Evolutionary conservation across 53 echinoderm and acorn worm species (phyloP).

Genomic region (Actinopyga echinites): DNA sequence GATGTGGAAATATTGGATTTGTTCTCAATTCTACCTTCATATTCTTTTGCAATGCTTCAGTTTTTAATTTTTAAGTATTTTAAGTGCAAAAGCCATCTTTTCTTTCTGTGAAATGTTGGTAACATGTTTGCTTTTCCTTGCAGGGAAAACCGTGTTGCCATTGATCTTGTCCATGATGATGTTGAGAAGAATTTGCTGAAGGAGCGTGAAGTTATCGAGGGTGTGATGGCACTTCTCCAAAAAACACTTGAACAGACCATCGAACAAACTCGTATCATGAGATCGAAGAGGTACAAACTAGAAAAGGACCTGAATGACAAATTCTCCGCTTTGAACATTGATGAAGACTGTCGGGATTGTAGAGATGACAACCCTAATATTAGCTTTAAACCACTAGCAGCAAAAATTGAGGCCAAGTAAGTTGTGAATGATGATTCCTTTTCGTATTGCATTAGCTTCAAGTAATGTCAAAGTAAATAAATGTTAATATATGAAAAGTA

Average conservation of each 20-base stretch:
- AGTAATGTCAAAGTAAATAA: too few species aligned
- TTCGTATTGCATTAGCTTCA: too few species aligned
- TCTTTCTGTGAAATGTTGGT: neutral
- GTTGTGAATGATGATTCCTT: neutral
- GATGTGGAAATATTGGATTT: too few species aligned
- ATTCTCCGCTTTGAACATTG: conserved; percentile 83
- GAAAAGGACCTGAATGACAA: conserved; percentile 97
- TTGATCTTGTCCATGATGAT: conserved; percentile 96
- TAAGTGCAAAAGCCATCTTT: neutral
- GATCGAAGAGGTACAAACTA: conserved; percentile 79
- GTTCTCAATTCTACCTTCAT: too few species aligned
- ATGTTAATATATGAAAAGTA: too few species aligned
- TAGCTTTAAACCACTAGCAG: conserved; percentile 65
- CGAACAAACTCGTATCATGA: conserved; percentile 91
- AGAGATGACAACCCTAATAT: conserved; percentile 80
- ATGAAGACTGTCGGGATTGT: conserved; percentile 83
- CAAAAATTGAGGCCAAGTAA: conserved; percentile 96
- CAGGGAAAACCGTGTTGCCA: conserved; percentile 85
- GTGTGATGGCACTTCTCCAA: conserved; percentile 94
- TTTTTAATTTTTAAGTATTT: neutral
- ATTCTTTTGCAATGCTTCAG: too few species aligned
- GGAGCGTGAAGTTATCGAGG: conserved; percentile 76
- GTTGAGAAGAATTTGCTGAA: conserved; percentile 92
- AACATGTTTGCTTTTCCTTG: neutral
- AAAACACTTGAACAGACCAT: conserved; percentile 92